Percentiles rank a stretch among this genome's conserved stretches.
Conservation (phyloP, 2,113 vertebrate genomes). For the Oryctolagus cuniculus region mOryCun1.1 NC_091433.1:177226501-177227000, state of each 20-base stretch:
- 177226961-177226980: no score
- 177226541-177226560: not conserved
- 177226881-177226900: no score
- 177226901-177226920: no score
- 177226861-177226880: no score
- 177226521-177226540: conserved; percentile 38
- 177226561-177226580: conserved; percentile 1
- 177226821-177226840: conserved; percentile 36
- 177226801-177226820: conserved; percentile 41
- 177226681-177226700: no score
- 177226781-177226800: conserved; percentile 59
- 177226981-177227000: no score
- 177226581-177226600: not conserved
- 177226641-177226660: no score
- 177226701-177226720: no score
- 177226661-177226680: no score
- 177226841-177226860: not conserved
- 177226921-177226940: no score
- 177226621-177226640: no score
- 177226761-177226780: conserved; percentile 8
- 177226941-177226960: no score
- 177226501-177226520: conserved; percentile 37
- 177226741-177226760: conserved; percentile 41
- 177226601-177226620: not conserved
- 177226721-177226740: not conserved